Conservation (phyloP, 2,797 vertebrate species). For the Mareca strepera region DNA sequence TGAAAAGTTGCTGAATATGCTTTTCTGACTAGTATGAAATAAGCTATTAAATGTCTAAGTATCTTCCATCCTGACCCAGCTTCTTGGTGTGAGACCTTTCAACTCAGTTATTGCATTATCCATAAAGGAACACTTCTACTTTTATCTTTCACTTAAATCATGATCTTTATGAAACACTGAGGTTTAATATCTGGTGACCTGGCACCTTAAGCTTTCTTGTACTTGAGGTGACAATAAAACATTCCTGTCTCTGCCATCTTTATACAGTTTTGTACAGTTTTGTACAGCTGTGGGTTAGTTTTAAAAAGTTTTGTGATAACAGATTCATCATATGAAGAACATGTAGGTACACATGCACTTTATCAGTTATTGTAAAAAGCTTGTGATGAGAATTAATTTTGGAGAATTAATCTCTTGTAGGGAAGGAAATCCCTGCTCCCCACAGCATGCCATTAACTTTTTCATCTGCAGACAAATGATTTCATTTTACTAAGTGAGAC, state of each 20-base stretch:
- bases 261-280: neutral
- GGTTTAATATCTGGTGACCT: neutral
- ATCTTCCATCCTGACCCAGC: neutral
- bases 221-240: neutral
- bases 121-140: neutral
- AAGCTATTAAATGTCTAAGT: neutral
- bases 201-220: neutral
- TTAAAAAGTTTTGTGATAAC: neutral
- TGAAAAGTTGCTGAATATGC: neutral
- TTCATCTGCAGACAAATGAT: neutral
- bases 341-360: rapidly evolving
- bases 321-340: neutral
- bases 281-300: neutral
- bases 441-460: neutral
- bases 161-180: neutral
- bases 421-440: neutral
- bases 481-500: neutral
- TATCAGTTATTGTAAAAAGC: neutral
- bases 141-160: neutral
- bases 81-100: neutral
- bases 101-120: neutral
- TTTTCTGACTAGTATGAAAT: neutral
- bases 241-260: neutral
- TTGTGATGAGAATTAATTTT: neutral
- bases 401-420: neutral